Percentiles rank a stretch among this genome's conserved stretches.
Evolutionary conservation across 2,797 vertebrate species (phyloP).

Genomic region (Gouania willdenowi): DNA sequence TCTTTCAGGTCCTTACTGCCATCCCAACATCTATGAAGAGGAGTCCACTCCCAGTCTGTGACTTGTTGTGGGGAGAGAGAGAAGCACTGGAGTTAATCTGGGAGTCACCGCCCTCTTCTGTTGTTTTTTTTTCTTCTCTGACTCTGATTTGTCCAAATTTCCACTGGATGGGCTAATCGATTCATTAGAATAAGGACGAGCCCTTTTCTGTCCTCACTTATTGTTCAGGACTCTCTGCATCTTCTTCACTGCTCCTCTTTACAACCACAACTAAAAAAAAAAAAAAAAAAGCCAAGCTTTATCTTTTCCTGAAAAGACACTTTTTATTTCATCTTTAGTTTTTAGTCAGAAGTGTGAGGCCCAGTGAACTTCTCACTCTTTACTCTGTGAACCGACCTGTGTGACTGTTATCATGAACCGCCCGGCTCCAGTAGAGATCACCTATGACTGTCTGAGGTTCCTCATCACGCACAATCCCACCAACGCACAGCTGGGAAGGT

Average conservation of each 20-base stretch:
- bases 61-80: slow-evolving; percentile 43
- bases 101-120: slow-evolving; percentile 30
- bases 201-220: slow-evolving; percentile 2
- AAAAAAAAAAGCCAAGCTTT: not conserved
- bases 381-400: too few species aligned
- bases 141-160: not conserved
- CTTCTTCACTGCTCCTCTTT: not conserved
- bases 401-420: slow-evolving; percentile 90
- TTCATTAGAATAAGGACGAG: slow-evolving; percentile 14
- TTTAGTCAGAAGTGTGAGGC: not conserved
- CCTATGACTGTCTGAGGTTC: slow-evolving; percentile 90
- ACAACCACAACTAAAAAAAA: too few species aligned
- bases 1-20: slow-evolving; percentile 55
- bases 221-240: not conserved
- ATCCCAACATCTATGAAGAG: slow-evolving; percentile 64
- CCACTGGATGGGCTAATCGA: slow-evolving; percentile 60
- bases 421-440: slow-evolving; percentile 94
- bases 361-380: slow-evolving; percentile 7
- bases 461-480: slow-evolving; percentile 98
- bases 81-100: slow-evolving; percentile 29
- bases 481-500: slow-evolving; percentile 89
- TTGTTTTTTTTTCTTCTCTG: slow-evolving; percentile 11
- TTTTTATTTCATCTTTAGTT: not conserved
- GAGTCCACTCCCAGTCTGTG: slow-evolving; percentile 46
- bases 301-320: too few species aligned